Conservation (phyloP, 2,113 vertebrate genomes). For the Ciconia stormi region DNA sequence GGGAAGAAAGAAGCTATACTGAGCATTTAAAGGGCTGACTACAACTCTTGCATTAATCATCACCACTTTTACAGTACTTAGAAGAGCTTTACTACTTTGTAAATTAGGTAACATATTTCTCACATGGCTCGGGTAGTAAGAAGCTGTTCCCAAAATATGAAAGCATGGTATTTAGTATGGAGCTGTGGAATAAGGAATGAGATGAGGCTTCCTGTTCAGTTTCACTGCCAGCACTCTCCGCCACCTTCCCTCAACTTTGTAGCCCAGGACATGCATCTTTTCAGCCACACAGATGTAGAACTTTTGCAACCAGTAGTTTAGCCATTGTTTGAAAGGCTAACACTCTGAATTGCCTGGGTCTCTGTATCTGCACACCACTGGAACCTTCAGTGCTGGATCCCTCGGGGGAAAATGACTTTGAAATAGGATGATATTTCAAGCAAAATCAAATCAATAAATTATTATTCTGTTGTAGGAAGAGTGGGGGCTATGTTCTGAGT, state of each 20-base stretch:
- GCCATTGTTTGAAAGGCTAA: background rate
- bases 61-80: slow-evolving; percentile 29
- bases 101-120: slow-evolving; percentile 24
- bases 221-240: background rate
- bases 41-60: slow-evolving; percentile 42
- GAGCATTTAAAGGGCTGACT: slow-evolving; percentile 12
- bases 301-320: background rate
- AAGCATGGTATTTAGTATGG: background rate
- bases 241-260: background rate
- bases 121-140: background rate
- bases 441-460: background rate
- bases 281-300: background rate
- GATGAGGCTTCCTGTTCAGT: background rate
- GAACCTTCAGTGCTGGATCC: background rate
- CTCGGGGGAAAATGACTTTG: background rate
- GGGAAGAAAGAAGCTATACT: background rate
- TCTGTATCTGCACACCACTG: background rate
- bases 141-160: slow-evolving; percentile 2
- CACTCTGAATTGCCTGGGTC: background rate
- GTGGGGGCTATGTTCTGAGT: background rate
- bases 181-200: background rate
- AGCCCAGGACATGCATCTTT: background rate
- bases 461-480: background rate
- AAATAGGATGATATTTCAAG: background rate
- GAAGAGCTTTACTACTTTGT: slow-evolving; percentile 51